These are phyloP conservation scores for Pandion haliaetus DNA, from an alignment of 2,113 vertebrate genomes.

Conservation along the genomic window DNA sequence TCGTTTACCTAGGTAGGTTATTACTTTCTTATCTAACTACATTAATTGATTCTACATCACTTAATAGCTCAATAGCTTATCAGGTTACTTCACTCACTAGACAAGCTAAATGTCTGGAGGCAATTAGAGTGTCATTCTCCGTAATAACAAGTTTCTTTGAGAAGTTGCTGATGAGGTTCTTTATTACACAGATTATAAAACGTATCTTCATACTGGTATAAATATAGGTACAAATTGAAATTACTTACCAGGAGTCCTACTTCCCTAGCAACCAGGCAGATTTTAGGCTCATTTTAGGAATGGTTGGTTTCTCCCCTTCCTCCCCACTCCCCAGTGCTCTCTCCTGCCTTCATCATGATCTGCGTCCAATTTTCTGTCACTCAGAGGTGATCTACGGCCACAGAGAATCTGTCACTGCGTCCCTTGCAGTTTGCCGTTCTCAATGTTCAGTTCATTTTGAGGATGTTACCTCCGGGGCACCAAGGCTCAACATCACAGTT, in stretches of 20 bases:
- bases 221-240: conserved; percentile 65
- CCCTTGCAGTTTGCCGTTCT: conserved; percentile 4
- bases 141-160: conserved; percentile 75
- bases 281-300: background rate
- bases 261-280: conserved; percentile 50
- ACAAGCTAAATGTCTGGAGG: conserved; percentile 70
- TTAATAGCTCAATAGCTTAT: conserved; percentile 76
- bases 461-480: conserved; percentile 3
- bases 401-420: background rate
- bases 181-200: conserved; percentile 72
- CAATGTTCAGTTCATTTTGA: background rate
- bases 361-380: conserved; percentile 54
- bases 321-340: background rate
- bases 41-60: conserved; percentile 75
- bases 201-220: conserved; percentile 51
- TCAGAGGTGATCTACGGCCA: background rate
- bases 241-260: conserved; percentile 50
- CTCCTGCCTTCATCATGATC: background rate
- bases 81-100: conserved; percentile 69
- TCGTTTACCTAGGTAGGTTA: conserved; percentile 65
- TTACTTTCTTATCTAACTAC: conserved; percentile 73
- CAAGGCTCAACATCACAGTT: background rate
- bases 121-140: conserved; percentile 74
- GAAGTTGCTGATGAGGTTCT: conserved; percentile 74
- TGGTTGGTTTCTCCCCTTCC: background rate